phyloP scores from a whole-genome alignment of 2,888 invertebrate species.

The Zaprionus obscuricornis region DNA sequence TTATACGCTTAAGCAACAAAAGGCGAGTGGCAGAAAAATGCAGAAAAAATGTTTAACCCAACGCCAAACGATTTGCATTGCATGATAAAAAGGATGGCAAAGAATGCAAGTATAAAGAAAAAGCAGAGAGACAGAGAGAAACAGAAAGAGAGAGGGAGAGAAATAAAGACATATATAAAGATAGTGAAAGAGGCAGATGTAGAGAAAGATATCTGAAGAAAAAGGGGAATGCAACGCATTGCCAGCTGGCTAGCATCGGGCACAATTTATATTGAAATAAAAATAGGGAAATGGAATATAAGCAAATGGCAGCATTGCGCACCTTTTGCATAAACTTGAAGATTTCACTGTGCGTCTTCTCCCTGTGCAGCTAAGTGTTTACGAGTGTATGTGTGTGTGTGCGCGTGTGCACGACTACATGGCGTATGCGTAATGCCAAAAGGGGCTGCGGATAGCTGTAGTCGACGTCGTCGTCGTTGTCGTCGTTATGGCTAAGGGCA shows the following conservation, averaged over 20 bases:
- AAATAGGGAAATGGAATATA: constrained; percentile 58
- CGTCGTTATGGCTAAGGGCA: constrained; percentile 44
- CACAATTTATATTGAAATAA: constrained; percentile 68
- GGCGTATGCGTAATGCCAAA: constrained; percentile 53
- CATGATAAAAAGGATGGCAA: constrained; percentile 55
- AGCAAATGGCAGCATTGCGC: constrained; percentile 59
- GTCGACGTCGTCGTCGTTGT: too few relatives aligned
- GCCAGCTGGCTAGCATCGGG: constrained; percentile 41
- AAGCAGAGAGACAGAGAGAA: constrained; percentile 6
- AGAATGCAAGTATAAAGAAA: constrained; percentile 12
- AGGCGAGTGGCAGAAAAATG: constrained; percentile 60
- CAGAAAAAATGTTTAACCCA: constrained; percentile 63
- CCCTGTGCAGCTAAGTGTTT: not conserved
- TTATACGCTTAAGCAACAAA: constrained; percentile 73
- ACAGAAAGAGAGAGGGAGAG: not conserved
- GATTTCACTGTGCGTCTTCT: constrained; percentile 52
- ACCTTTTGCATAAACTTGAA: constrained; percentile 68
- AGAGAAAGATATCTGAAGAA: not conserved
- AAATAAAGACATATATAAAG: too few relatives aligned
- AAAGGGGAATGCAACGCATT: not conserved
- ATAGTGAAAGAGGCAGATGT: not conserved
- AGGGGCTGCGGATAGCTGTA: constrained; percentile 13
- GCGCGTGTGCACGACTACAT: constrained; percentile 25
- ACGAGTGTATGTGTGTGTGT: constrained; percentile 9
- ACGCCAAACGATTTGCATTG: constrained; percentile 69